Percentiles rank a stretch among this genome's conserved stretches.
phyloP scores from a whole-genome alignment of 2,888 invertebrate species.

The Holacanthella duospinosa region DNA sequence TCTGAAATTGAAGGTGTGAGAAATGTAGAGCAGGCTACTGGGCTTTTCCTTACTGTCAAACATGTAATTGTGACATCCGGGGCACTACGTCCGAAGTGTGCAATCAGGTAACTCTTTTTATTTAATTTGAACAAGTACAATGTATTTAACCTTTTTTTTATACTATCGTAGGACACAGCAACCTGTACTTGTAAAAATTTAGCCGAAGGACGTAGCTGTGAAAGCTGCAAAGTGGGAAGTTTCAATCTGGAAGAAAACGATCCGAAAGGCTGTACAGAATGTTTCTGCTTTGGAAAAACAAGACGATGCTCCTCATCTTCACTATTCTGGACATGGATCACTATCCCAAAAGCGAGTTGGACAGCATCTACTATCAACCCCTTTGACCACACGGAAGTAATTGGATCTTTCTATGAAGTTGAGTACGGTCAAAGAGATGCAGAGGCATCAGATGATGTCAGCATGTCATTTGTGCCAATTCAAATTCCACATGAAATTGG shows the following conservation, averaged over 20 bases:
- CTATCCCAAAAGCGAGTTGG: conserved; percentile 26
- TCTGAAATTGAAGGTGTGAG: conserved; percentile 53
- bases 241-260: conserved; percentile 78
- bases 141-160: not conserved
- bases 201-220: conserved; percentile 67
- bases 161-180: no score
- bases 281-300: conserved; percentile 94
- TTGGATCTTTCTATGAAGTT: conserved; percentile 27
- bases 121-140: not conserved
- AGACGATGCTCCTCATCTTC: conserved; percentile 70
- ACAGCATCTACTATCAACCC: conserved; percentile 23
- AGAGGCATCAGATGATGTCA: conserved; percentile 10
- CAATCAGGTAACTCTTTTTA: conserved; percentile 54
- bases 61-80: conserved; percentile 67
- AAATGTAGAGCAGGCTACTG: conserved; percentile 71
- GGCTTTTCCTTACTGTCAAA: conserved; percentile 77
- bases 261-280: conserved; percentile 84
- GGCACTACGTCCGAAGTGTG: conserved; percentile 81
- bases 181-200: conserved; percentile 58
- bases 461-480: conserved; percentile 22
- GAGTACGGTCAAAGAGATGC: not conserved
- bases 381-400: conserved; percentile 19
- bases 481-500: conserved; percentile 34
- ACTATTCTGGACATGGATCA: conserved; percentile 47
- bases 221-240: conserved; percentile 74